Evolutionary conservation across 2,888 invertebrate species (phyloP).

Genomic region (Acanthococcus lagerstroemiae): DNA sequence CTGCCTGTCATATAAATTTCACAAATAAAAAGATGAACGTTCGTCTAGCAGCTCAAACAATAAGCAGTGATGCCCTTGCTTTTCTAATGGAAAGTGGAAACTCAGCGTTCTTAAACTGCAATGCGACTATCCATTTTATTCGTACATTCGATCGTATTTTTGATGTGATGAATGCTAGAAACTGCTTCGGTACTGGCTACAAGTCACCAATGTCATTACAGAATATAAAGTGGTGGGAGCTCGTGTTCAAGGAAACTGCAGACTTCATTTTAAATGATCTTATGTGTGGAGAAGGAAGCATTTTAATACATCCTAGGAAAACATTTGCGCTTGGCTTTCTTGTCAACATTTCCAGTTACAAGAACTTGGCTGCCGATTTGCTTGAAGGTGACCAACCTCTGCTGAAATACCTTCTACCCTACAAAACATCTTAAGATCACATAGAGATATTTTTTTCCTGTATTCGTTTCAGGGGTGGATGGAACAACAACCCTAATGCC

Average conservation of each 20-base stretch:
- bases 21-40: background rate
- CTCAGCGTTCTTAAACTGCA: background rate
- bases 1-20: background rate
- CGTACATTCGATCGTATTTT: slow-evolving; percentile 15
- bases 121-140: slow-evolving; percentile 11
- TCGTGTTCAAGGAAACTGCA: slow-evolving; percentile 15
- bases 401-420: slow-evolving; percentile 14
- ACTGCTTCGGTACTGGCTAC: slow-evolving; percentile 35
- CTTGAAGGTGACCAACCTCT: background rate
- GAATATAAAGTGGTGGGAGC: slow-evolving; percentile 33
- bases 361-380: slow-evolving; percentile 29
- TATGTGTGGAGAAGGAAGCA: slow-evolving; percentile 23
- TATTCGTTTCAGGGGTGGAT: slow-evolving; percentile 23
- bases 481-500: slow-evolving; percentile 32
- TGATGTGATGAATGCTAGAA: slow-evolving; percentile 17
- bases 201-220: slow-evolving; percentile 35
- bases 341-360: slow-evolving; percentile 31
- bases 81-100: background rate
- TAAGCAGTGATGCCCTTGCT: background rate
- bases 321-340: slow-evolving; percentile 35
- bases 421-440: slow-evolving; percentile 27
- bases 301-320: slow-evolving; percentile 31
- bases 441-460: slow-evolving; percentile 20
- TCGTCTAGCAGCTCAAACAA: background rate
- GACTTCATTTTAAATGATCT: slow-evolving; percentile 27